Evolutionary conservation across 2,113 vertebrate genomes (phyloP).

Genomic region (Caloenas nicobarica): DNA sequence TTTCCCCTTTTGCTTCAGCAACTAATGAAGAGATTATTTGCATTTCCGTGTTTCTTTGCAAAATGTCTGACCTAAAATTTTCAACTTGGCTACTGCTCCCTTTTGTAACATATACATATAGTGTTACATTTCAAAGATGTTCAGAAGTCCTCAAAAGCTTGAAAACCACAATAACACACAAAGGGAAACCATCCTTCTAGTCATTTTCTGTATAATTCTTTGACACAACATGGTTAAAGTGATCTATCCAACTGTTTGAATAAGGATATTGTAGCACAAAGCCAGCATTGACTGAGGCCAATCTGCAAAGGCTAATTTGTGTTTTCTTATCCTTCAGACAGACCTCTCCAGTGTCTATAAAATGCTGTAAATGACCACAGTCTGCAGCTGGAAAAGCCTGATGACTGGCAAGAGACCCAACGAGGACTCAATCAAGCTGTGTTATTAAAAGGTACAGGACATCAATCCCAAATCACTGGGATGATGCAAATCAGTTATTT

Average conservation of each 20-base stretch:
- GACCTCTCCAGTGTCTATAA: slow-evolving; percentile 58
- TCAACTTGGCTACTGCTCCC: neutral
- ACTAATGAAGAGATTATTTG: neutral
- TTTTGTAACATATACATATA: slow-evolving; percentile 10
- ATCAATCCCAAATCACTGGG: slow-evolving; percentile 51
- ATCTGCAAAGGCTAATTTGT: slow-evolving; percentile 71
- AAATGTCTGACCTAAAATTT: slow-evolving; percentile 15
- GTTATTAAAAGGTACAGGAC: slow-evolving; percentile 57
- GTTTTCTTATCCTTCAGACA: slow-evolving; percentile 68
- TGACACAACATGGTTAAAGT: slow-evolving; percentile 66
- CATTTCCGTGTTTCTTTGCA: neutral
- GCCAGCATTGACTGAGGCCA: slow-evolving; percentile 59
- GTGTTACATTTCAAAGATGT: slow-evolving; percentile 39
- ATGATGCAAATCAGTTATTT: slow-evolving; percentile 66
- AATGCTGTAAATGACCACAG: slow-evolving; percentile 63
- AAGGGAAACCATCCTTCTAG: slow-evolving; percentile 49
- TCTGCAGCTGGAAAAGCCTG: slow-evolving; percentile 59
- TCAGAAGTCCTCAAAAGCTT: slow-evolving; percentile 58
- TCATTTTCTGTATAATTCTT: slow-evolving; percentile 52
- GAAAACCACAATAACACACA: slow-evolving; percentile 40
- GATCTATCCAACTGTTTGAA: slow-evolving; percentile 70
- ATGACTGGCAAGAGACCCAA: slow-evolving; percentile 27
- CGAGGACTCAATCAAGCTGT: slow-evolving; percentile 28
- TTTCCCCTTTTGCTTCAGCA: neutral
- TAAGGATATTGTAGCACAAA: slow-evolving; percentile 69